Conservation (phyloP, 2,113 vertebrate genomes). For the Craseonycteris thonglongyai region DNA sequence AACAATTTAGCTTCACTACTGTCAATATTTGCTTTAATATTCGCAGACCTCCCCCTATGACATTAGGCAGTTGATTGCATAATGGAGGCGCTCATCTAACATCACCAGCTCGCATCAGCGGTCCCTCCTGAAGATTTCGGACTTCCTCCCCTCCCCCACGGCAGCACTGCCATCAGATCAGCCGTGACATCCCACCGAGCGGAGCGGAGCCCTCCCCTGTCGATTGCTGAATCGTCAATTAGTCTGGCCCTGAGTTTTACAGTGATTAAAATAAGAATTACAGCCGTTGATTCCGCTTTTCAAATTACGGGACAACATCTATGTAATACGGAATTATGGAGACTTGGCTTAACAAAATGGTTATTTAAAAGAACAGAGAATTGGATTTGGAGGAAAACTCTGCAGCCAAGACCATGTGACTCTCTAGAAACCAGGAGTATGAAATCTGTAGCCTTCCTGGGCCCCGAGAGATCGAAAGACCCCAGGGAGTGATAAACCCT, state of each 20-base stretch:
- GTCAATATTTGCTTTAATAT: neutral
- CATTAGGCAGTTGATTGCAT: neutral
- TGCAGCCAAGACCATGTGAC: neutral
- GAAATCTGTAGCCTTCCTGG: neutral
- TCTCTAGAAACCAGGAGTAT: neutral
- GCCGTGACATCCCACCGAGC: neutral
- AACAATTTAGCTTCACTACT: neutral
- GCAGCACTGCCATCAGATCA: neutral
- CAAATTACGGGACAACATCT: conserved; percentile 21
- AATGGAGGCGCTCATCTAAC: neutral
- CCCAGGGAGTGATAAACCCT: neutral
- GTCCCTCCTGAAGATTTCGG: neutral
- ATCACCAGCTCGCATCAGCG: neutral
- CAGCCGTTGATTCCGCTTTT: neutral
- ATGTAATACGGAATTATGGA: neutral
- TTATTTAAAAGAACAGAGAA: conserved; percentile 42
- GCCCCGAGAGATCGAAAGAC: neutral
- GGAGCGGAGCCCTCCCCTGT: neutral
- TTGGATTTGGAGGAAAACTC: conserved; percentile 31
- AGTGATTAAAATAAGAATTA: conserved; percentile 15
- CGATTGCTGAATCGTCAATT: neutral
- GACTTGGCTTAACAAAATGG: conserved; percentile 8
- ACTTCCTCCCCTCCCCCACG: neutral
- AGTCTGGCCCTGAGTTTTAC: neutral
- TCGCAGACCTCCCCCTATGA: neutral